A percentile compares a stretch with the other conserved stretches of the same genome.
phyloP scores from a whole-genome alignment of 2,888 invertebrate genomes.

The Pogonocherus hispidulus region DNA sequence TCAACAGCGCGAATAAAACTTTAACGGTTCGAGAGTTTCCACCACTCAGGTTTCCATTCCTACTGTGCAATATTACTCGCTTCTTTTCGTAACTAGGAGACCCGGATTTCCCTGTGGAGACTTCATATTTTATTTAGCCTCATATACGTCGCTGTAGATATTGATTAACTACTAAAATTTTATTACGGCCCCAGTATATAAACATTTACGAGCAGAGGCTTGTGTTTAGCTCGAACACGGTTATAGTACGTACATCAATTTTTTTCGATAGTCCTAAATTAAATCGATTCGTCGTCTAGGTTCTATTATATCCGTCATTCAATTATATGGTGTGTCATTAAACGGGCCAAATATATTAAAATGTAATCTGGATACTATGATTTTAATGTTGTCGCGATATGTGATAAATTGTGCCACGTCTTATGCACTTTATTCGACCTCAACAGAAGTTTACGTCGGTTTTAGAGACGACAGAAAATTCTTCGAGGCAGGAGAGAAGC shows the following conservation, averaged over 20 bases:
- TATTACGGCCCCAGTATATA: slow-evolving; percentile 3
- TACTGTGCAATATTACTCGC: slow-evolving; percentile 1
- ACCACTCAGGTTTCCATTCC: background rate
- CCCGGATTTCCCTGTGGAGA: background rate
- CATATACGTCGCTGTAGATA: background rate
- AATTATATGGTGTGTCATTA: no score
- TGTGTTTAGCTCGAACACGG: background rate
- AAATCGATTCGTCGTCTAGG: no score
- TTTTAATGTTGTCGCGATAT: no score
- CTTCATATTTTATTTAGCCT: slow-evolving; percentile 19
- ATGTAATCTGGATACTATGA: background rate
- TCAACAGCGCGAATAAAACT: background rate
- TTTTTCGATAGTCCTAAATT: no score
- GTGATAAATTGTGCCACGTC: no score
- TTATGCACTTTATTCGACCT: no score
- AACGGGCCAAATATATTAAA: no score
- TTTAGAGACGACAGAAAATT: no score
- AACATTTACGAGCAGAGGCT: slow-evolving; percentile 10
- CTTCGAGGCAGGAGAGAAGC: no score
- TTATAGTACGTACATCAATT: no score
- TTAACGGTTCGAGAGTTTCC: background rate
- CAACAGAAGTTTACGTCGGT: no score
- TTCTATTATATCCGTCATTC: no score
- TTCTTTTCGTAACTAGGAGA: slow-evolving; percentile 5
- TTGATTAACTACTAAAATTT: slow-evolving; percentile 23